phyloP scores from a whole-genome alignment of 2,888 invertebrate species.

The Parthenolecanium corni region DNA sequence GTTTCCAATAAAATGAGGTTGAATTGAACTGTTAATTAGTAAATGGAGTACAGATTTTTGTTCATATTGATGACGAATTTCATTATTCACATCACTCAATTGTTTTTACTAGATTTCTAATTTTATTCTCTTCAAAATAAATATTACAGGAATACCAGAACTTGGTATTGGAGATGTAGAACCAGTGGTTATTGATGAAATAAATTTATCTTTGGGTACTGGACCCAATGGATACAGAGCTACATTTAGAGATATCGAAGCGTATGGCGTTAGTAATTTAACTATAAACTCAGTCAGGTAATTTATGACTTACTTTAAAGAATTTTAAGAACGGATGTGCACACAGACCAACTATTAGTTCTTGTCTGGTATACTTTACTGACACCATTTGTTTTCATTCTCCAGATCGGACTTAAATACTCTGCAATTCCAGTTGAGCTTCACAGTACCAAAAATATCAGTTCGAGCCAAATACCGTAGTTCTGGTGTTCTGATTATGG shows the following conservation, averaged over 20 bases:
- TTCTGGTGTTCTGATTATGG: conserved; percentile 63
- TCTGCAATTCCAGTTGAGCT: conserved; percentile 66
- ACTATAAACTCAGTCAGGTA: conserved; percentile 67
- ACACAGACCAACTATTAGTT: background rate
- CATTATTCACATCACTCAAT: too few relatives aligned
- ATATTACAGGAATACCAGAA: conserved; percentile 59
- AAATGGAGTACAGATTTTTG: too few relatives aligned
- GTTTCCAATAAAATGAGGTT: too few relatives aligned
- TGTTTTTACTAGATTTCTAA: too few relatives aligned
- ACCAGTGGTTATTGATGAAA: conserved; percentile 69
- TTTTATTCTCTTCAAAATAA: too few relatives aligned
- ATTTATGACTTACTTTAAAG: too few relatives aligned
- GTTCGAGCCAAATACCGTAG: conserved; percentile 69
- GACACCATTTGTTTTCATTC: background rate
- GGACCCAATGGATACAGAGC: conserved; percentile 75
- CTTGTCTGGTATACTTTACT: too few relatives aligned
- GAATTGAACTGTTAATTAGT: too few relatives aligned
- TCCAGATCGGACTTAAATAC: conserved; percentile 62
- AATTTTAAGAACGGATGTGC: background rate
- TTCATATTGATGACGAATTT: too few relatives aligned
- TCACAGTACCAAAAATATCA: conserved; percentile 67
- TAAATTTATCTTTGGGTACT: conserved; percentile 63
- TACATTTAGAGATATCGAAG: conserved; percentile 65
- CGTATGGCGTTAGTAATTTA: conserved; percentile 67
- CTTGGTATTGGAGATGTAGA: conserved; percentile 53